A percentile compares a stretch with the other conserved stretches of the same genome.
phyloP scores from a whole-genome alignment of 2,888 invertebrate species.

The Dione juno region DNA sequence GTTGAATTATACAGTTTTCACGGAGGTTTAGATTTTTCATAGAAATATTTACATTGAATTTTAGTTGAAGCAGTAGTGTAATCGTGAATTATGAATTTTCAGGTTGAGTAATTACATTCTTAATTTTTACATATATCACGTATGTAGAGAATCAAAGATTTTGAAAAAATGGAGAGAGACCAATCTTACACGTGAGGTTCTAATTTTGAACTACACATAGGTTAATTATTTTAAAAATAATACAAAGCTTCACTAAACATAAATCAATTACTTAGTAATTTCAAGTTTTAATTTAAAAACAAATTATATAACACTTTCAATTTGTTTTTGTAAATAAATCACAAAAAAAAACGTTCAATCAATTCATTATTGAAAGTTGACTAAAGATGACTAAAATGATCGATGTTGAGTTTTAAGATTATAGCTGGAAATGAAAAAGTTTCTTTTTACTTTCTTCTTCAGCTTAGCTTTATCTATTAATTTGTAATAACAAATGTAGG shows the following conservation, averaged over 20 bases:
- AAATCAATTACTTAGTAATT: too few relatives aligned
- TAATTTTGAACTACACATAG: too few relatives aligned
- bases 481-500: background rate
- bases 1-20: background rate
- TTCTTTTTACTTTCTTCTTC: background rate
- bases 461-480: background rate
- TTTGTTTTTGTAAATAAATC: background rate
- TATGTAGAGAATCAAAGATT: too few relatives aligned
- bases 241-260: too few relatives aligned
- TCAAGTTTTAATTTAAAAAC: background rate
- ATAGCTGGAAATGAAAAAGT: constrained; percentile 11
- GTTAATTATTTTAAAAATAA: too few relatives aligned
- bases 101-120: too few relatives aligned
- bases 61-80: background rate
- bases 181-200: too few relatives aligned
- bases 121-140: too few relatives aligned
- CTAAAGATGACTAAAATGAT: constrained; percentile 10
- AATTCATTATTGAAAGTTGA: constrained; percentile 5
- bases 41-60: background rate
- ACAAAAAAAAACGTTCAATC: constrained; percentile 5
- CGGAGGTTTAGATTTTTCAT: background rate
- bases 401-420: constrained; percentile 17
- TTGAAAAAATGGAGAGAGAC: too few relatives aligned
- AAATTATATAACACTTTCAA: background rate
- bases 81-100: too few relatives aligned